A percentile compares a stretch with the other conserved stretches of the same genome.
Conservation (phyloP, 2,113 vertebrate species). For the Ellobius talpinus region DNA sequence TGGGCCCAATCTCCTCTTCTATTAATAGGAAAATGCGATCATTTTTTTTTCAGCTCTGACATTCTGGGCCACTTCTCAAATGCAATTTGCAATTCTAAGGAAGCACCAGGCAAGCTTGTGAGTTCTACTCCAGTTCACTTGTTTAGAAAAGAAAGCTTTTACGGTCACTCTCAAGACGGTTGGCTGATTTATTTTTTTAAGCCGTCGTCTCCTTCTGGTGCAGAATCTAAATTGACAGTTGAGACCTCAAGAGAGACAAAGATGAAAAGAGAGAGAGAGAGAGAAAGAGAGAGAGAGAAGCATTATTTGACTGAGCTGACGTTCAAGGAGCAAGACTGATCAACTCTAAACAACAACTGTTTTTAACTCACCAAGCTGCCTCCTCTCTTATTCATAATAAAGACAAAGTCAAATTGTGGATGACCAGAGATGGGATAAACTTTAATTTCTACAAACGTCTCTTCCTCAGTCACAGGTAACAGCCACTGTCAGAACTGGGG, state of each 20-base stretch:
- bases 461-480: neutral
- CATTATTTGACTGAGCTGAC: neutral
- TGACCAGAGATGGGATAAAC: neutral
- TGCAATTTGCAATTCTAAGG: constrained; percentile 34
- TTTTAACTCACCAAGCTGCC: constrained; percentile 18
- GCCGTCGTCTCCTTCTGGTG: neutral
- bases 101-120: constrained; percentile 25
- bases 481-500: neutral
- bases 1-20: neutral
- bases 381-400: constrained; percentile 31
- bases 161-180: neutral
- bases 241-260: constrained; percentile 6
- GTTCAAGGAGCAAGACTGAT: constrained; percentile 36
- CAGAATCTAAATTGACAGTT: constrained; percentile 48
- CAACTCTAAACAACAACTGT: constrained; percentile 13
- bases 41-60: neutral
- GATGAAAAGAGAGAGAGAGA: neutral
- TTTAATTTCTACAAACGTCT: neutral
- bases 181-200: constrained; percentile 16
- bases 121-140: neutral
- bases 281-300: neutral
- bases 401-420: constrained; percentile 20
- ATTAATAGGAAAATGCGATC: neutral
- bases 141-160: constrained; percentile 58
- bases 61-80: neutral